phyloP scores from a whole-genome alignment of 2,113 vertebrate genomes.

The Myotis yumanensis region DNA sequence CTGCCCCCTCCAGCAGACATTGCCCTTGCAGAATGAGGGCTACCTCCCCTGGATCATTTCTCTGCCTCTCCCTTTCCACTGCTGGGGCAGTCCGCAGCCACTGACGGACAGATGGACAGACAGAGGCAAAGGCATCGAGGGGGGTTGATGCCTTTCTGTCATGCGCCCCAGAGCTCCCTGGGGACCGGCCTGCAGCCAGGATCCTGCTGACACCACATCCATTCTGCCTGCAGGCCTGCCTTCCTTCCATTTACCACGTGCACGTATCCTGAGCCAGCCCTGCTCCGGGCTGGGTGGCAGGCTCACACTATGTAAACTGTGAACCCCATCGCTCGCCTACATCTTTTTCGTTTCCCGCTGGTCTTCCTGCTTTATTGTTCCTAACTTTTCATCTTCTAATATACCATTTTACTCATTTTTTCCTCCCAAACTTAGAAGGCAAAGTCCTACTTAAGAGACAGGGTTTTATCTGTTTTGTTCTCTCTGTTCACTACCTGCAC shows the following conservation, averaged over 20 bases:
- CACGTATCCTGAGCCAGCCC: not conserved
- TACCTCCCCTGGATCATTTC: not conserved
- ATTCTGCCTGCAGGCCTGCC: not conserved
- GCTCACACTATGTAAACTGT: too few relatives aligned
- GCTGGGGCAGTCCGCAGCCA: too few relatives aligned
- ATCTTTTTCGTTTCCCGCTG: too few relatives aligned
- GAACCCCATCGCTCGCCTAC: not conserved
- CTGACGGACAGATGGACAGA: fast-evolving
- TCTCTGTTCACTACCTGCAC: not conserved
- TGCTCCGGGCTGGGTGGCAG: not conserved
- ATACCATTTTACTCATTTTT: not conserved
- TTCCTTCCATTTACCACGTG: not conserved
- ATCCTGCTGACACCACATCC: not conserved
- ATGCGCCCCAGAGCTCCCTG: not conserved
- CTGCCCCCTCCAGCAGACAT: not conserved
- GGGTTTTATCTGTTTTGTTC: not conserved
- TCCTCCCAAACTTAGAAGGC: not conserved
- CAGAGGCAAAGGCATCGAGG: not conserved
- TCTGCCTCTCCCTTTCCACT: not conserved
- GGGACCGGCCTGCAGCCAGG: not conserved
- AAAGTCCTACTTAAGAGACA: not conserved
- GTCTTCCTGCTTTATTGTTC: not conserved
- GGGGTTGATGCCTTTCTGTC: not conserved
- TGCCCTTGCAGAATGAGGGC: not conserved
- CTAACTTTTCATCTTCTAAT: not conserved